Percentiles rank a stretch among this genome's conserved stretches.
These are phyloP conservation scores for Tretioscincus oriximinensis DNA, from an alignment of 2,113 vertebrate species.

Conservation along the genomic window DNA sequence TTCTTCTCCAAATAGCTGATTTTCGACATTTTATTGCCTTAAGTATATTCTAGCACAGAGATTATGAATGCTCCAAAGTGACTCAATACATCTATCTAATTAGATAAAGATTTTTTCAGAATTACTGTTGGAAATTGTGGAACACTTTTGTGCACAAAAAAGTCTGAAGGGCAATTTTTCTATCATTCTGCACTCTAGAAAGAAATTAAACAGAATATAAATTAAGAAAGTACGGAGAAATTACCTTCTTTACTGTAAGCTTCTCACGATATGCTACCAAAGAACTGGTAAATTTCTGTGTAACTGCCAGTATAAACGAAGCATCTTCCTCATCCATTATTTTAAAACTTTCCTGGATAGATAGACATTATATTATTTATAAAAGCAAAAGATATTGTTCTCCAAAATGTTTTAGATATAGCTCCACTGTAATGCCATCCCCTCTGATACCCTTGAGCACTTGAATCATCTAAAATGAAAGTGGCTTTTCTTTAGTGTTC, in stretches of 20 bases:
- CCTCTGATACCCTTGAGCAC: not conserved
- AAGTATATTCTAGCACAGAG: not conserved
- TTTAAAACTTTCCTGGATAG: conserved; percentile 59
- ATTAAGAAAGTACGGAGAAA: not conserved
- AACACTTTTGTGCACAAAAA: too few relatives aligned
- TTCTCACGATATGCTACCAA: conserved; percentile 60
- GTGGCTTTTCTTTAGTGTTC: too few relatives aligned
- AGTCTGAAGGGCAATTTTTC: not conserved
- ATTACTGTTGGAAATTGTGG: too few relatives aligned
- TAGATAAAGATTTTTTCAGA: not conserved
- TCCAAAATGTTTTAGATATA: not conserved
- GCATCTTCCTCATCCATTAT: conserved; percentile 64
- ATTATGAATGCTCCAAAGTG: not conserved
- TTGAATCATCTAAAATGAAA: too few relatives aligned
- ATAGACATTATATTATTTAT: not conserved
- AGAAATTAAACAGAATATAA: not conserved
- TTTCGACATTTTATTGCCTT: not conserved
- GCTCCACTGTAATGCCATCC: too few relatives aligned
- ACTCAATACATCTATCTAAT: not conserved
- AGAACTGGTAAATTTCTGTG: conserved; percentile 55
- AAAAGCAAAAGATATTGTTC: not conserved
- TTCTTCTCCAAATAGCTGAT: not conserved
- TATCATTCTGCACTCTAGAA: not conserved
- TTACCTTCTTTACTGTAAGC: conserved; percentile 49
- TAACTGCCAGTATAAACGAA: conserved; percentile 64